phyloP scores from a whole-genome alignment of 2,888 invertebrate genomes.

The Coenonympha arcania region DNA sequence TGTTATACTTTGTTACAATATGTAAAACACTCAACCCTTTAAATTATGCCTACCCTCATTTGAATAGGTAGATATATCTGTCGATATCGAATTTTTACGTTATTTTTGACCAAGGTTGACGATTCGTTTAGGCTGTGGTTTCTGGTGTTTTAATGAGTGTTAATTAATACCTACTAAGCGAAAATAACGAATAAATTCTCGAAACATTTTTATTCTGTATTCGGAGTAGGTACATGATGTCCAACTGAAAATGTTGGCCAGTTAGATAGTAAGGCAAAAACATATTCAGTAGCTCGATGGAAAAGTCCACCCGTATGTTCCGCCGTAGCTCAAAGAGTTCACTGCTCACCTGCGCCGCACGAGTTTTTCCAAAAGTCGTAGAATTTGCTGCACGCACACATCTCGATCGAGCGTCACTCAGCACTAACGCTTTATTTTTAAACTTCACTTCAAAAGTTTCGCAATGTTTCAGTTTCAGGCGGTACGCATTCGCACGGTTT shows the following conservation, averaged over 20 bases:
- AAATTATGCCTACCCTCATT: background rate
- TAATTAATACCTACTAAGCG: too few species aligned
- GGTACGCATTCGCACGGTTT: slow-evolving; percentile 51
- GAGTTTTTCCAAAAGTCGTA: slow-evolving; percentile 71
- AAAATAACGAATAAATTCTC: too few species aligned
- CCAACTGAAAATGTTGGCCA: too few species aligned
- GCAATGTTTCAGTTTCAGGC: slow-evolving; percentile 65
- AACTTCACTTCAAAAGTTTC: slow-evolving; percentile 73
- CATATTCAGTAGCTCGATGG: too few species aligned
- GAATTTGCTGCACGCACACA: slow-evolving; percentile 71
- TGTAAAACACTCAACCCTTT: background rate
- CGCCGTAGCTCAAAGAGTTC: slow-evolving; percentile 8
- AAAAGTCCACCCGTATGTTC: too few species aligned
- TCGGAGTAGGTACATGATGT: too few species aligned
- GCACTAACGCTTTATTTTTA: slow-evolving; percentile 71
- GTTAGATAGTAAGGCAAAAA: too few species aligned
- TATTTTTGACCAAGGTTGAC: too few species aligned
- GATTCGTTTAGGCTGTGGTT: too few species aligned
- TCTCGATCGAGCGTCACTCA: slow-evolving; percentile 59
- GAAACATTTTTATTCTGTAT: too few species aligned
- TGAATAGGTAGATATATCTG: background rate
- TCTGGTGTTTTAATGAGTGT: too few species aligned
- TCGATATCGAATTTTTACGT: too few species aligned
- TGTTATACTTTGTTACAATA: background rate
- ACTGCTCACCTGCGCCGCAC: slow-evolving; percentile 65